Percentiles rank a stretch among this genome's conserved stretches.
These are phyloP conservation scores for Drosophila subsilvestris DNA, from an alignment of 2,888 invertebrate species.

Conservation along the genomic window DNA sequence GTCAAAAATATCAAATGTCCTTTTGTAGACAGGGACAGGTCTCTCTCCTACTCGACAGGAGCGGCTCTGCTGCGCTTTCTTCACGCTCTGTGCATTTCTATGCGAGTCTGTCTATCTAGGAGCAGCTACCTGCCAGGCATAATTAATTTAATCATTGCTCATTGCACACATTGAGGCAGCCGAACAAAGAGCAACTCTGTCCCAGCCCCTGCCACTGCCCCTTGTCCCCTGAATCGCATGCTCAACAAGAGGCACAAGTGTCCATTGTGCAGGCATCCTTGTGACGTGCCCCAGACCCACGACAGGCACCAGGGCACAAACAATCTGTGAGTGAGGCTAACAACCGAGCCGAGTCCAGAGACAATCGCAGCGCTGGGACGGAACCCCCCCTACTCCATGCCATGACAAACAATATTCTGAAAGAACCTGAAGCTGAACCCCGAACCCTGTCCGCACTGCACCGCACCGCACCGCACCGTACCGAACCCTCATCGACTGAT, in stretches of 20 bases:
- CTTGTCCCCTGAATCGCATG: slow-evolving; percentile 10
- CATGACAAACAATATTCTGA: slow-evolving; percentile 9
- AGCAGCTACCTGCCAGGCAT: slow-evolving; percentile 69
- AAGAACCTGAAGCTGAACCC: slow-evolving; percentile 8
- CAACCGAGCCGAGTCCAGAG: slow-evolving; percentile 47
- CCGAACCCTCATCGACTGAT: slow-evolving; percentile 60
- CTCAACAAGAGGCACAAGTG: slow-evolving; percentile 44
- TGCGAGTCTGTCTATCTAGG: slow-evolving; percentile 28
- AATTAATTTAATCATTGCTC: slow-evolving; percentile 80
- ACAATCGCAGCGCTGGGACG: slow-evolving; percentile 8
- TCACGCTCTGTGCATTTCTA: slow-evolving; percentile 68
- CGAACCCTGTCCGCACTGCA: slow-evolving; percentile 24
- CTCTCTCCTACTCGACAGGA: slow-evolving; percentile 12
- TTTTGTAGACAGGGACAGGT: slow-evolving; percentile 57
- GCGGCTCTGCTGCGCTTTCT: slow-evolving; percentile 20
- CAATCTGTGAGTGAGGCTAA: slow-evolving; percentile 65
- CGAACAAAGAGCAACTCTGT: slow-evolving; percentile 26
- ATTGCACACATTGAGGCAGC: slow-evolving; percentile 55
- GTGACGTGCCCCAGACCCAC: slow-evolving; percentile 74
- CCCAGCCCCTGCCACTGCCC: slow-evolving; percentile 2
- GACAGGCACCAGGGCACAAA: slow-evolving; percentile 51
- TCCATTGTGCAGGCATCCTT: slow-evolving; percentile 61
- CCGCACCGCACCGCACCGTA: slow-evolving; percentile 27
- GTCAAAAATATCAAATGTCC: slow-evolving; percentile 80
- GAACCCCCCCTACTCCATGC: slow-evolving; percentile 24